phyloP scores from a whole-genome alignment of 1,140 invertebrate species.

The Hylaeus anthracinus region DNA sequence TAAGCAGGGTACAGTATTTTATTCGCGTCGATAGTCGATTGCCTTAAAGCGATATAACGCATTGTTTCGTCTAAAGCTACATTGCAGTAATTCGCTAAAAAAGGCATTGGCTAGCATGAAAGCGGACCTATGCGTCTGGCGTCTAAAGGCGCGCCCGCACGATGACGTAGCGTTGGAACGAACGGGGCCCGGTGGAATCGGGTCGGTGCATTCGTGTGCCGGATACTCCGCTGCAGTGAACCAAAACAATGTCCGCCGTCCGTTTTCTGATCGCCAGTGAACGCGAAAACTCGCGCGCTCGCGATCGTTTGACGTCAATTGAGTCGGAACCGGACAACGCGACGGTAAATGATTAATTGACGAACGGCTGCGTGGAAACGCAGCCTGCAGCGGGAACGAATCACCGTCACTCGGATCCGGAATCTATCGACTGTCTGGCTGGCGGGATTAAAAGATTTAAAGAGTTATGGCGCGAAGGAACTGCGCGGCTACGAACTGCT shows the following conservation, averaged over 20 bases:
- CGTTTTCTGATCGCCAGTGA: constrained; percentile 27
- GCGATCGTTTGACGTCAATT: constrained; percentile 54
- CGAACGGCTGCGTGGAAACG: constrained; percentile 1
- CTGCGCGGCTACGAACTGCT: too few species aligned
- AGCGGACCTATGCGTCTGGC: too few species aligned
- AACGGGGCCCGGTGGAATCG: constrained; percentile 29
- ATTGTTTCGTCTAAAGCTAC: too few species aligned
- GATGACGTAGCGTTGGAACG: constrained; percentile 5
- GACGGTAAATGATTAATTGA: constrained; percentile 48
- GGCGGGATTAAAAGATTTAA: too few species aligned
- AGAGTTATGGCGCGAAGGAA: too few species aligned
- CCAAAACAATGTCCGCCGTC: constrained; percentile 42
- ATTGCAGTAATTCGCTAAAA: too few species aligned
- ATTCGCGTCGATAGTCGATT: too few species aligned
- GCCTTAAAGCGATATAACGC: too few species aligned
- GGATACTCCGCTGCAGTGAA: constrained; percentile 41
- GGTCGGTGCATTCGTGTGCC: constrained; percentile 35
- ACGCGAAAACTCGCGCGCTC: constrained; percentile 23
- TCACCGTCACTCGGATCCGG: constrained; percentile 30
- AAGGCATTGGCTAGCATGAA: too few species aligned
- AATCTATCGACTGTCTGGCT: not conserved
- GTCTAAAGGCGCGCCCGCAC: not conserved
- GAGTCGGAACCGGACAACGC: constrained; percentile 50
- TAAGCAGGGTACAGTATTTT: too few species aligned
- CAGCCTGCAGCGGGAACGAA: not conserved